A percentile compares a stretch with the other conserved stretches of the same genome.
These are phyloP conservation scores for Scytalopus superciliaris DNA, from an alignment of 2,113 vertebrate genomes.

Conservation along the genomic window DNA sequence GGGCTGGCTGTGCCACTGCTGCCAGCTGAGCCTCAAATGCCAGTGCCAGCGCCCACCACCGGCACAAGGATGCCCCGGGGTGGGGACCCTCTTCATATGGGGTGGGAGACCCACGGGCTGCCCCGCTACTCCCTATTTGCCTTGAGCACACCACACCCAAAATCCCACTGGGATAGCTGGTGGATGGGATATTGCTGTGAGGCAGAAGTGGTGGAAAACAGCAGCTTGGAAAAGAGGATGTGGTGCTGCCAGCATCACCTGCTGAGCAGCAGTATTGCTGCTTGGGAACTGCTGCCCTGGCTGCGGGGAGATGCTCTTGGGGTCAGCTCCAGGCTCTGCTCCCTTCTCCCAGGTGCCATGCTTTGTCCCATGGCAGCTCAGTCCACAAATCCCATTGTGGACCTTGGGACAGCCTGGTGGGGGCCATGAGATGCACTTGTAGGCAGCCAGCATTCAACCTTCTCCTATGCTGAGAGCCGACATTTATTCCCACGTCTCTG, in stretches of 20 bases:
- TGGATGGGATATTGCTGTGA: fast-evolving
- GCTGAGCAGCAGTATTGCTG: neutral
- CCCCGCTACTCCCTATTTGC: neutral
- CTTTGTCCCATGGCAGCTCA: neutral
- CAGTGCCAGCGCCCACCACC: neutral
- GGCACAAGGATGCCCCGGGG: fast-evolving
- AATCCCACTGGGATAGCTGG: neutral
- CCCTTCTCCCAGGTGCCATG: neutral
- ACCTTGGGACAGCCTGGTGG: neutral
- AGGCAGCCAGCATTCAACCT: neutral
- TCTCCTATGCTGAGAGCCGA: fast-evolving
- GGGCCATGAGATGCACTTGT: neutral
- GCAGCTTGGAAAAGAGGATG: neutral
- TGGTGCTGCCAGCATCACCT: neutral
- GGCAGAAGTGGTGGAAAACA: neutral
- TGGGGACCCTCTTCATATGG: neutral
- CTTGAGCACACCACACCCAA: neutral
- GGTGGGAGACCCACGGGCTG: neutral
- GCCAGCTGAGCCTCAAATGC: neutral
- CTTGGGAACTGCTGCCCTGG: fast-evolving
- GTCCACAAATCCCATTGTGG: fast-evolving
- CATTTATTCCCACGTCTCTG: fast-evolving
- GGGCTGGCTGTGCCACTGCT: neutral
- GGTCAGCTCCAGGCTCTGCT: neutral
- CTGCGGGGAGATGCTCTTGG: fast-evolving